Evolutionary conservation across 2,888 invertebrate species (phyloP), one percentile per base, ranked within the genome.

Genomic region (Troilus luridus): DNA sequence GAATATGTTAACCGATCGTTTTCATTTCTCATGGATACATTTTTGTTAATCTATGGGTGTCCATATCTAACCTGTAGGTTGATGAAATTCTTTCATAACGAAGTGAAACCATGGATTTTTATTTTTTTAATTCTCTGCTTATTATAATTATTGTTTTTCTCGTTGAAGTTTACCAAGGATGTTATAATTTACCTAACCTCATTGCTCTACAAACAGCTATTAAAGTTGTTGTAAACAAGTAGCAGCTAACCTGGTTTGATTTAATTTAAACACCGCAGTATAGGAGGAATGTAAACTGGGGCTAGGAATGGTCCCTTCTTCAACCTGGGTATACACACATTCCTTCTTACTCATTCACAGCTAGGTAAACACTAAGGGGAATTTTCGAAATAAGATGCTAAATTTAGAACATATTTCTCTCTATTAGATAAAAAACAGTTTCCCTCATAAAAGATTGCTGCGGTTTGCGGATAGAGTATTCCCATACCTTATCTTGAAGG

Each of bases 191-290:
- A 64, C n/a, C 41, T 41, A 17, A 27, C 27, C 72, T 8, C 72
- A 41, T 41, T 27, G 27, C 17, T 24, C 24, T 67, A 27, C 24
- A 21, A 8, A 21, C 41, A 41, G 72, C 12, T 77, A 41, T 77
- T 27, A 77, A 9, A 17, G 17, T 77, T 72, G 27, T 24, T 17
- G 27, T 41, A 77, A 77, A 77, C 72, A 77, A 77, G 72, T 27
- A 77, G 27, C 72, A 77, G 27, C 27, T 9, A 41, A 19, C 27
- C 72, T 77, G 27, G 17, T 41, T 41, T 41, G 41, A 17, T 24
- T 41, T 77, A 77, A 77, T 77, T 77, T 77, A 77, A 77, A 77
- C 72, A 77, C 24, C 72, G 72, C 72, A 77, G 72, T 77, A 77
- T 41, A 77, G 27, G 41, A 17, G 72, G 72, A 77, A 77, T 77